These are phyloP conservation scores for Trichechus manatus DNA, from an alignment of 2,113 vertebrate species.

Conservation along the genomic window DNA sequence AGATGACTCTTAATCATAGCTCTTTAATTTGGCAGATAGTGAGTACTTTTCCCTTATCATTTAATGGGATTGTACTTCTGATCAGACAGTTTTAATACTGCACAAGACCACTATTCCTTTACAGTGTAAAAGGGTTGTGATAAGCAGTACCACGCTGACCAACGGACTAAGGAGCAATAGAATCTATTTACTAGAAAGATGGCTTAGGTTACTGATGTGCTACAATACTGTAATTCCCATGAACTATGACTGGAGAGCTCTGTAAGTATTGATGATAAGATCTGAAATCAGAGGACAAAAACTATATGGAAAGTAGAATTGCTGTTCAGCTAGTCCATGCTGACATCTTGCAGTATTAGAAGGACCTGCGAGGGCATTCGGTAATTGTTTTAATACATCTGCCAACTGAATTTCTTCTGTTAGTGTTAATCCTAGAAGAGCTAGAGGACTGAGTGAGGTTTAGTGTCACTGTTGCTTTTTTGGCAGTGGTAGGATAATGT, in stretches of 20 bases:
- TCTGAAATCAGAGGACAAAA: conserved; percentile 77
- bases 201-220: conserved; percentile 76
- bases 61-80: conserved; percentile 81
- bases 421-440: conserved; percentile 68
- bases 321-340: conserved; percentile 71
- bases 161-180: conserved; percentile 67
- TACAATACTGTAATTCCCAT: conserved; percentile 70
- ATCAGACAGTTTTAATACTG: conserved; percentile 78
- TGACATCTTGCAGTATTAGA: conserved; percentile 68
- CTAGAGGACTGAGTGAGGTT: not conserved
- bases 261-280: conserved; percentile 82
- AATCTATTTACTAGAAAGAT: conserved; percentile 80
- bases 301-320: conserved; percentile 73
- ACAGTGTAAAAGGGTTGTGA: conserved; percentile 59
- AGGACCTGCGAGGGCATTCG: conserved; percentile 71
- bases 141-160: conserved; percentile 67
- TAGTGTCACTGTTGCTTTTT: conserved; percentile 55
- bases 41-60: conserved; percentile 80
- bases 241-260: conserved; percentile 68
- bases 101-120: conserved; percentile 41
- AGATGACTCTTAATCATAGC: conserved; percentile 78
- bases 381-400: conserved; percentile 84
- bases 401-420: conserved; percentile 75
- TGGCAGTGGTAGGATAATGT: not conserved
- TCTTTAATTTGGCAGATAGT: conserved; percentile 78